Evolutionary conservation across 2,888 invertebrate species (phyloP), one percentile per base, ranked within the genome.

Genomic region (Hirtodrosophila duncani): DNA sequence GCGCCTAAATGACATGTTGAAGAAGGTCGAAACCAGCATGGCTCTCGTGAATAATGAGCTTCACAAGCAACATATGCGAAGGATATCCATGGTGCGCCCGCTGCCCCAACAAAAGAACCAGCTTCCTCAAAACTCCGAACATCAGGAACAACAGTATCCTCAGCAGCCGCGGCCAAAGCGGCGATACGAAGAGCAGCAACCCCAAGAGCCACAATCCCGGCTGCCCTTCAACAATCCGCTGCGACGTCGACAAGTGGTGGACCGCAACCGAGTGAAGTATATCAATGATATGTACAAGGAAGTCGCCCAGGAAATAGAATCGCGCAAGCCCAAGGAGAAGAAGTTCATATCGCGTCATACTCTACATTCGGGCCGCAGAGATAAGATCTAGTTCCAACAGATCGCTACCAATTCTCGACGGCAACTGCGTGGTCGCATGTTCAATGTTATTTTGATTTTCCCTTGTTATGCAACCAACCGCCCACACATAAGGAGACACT

Each of bases 341-440:
- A 68, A 63, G 23, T 63, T 44, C n/a, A 37, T 72, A 0, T 60
- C 72, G 5, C 72, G 72, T 3, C 60, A 53, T 3, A 26, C 49
- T 1, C 56, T 69, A 14, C 69, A 72, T 31, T 72, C 72, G 6
- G 69, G 69, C 1, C 63, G 69, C 8, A 18, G 42, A 33, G 72
- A 69, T 14, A 67, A 66, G 53, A 63, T 69, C 20, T 44, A 50
- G 9, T 72, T n/a, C n/a, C n/a, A n/a, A n/a, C n/a, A n/a, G n/a
- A n/a, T n/a, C n/a, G n/a, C n/a, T n/a, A n/a, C n/a, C n/a, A n/a
- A n/a, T n/a, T n/a, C n/a, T n/a, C n/a, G n/a, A n/a, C n/a, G n/a
- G n/a, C n/a, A n/a, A n/a, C n/a, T n/a, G n/a, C n/a, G n/a, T n/a
- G n/a, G n/a, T n/a, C n/a, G n/a, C n/a, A n/a, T n/a, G n/a, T n/a